Conservation (phyloP, 2,113 vertebrate genomes). For the Fukomys damarensis region DNA sequence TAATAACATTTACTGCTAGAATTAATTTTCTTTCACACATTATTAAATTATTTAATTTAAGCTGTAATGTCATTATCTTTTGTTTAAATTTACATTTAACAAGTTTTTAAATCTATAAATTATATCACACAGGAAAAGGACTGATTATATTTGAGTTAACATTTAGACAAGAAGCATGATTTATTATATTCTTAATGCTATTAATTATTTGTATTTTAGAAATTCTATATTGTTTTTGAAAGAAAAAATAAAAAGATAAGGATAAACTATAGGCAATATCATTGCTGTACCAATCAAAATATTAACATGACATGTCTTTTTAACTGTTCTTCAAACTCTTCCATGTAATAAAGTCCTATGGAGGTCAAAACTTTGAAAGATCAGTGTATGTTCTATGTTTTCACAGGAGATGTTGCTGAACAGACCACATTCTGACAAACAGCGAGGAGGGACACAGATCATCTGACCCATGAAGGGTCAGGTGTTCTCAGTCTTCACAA, state of each 20-base stretch:
- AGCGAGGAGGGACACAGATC: not conserved
- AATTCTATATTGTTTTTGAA: not conserved
- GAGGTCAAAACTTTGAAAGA: slow-evolving; percentile 49
- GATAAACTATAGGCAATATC: not conserved
- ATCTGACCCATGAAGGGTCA: not conserved
- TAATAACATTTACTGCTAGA: not conserved
- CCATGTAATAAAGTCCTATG: not conserved
- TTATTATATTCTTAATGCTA: not conserved
- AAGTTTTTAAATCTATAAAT: not conserved
- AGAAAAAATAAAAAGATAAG: not conserved
- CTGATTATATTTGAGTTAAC: not conserved
- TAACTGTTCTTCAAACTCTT: not conserved
- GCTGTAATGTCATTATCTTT: not conserved
- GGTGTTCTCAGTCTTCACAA: not conserved
- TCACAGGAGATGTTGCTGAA: slow-evolving; percentile 57
- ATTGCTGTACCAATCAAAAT: not conserved
- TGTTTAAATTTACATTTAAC: not conserved
- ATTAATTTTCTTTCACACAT: not conserved
- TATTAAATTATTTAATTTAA: not conserved
- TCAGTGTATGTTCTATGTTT: slow-evolving; percentile 58
- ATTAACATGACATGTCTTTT: not conserved
- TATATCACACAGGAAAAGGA: not conserved
- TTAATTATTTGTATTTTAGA: not conserved
- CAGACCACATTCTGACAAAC: slow-evolving; percentile 64
- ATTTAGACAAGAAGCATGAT: not conserved